These are phyloP conservation scores for Protaetia brevitarsis DNA, from an alignment of 1,140 invertebrate genomes.

Conservation along the genomic window DNA sequence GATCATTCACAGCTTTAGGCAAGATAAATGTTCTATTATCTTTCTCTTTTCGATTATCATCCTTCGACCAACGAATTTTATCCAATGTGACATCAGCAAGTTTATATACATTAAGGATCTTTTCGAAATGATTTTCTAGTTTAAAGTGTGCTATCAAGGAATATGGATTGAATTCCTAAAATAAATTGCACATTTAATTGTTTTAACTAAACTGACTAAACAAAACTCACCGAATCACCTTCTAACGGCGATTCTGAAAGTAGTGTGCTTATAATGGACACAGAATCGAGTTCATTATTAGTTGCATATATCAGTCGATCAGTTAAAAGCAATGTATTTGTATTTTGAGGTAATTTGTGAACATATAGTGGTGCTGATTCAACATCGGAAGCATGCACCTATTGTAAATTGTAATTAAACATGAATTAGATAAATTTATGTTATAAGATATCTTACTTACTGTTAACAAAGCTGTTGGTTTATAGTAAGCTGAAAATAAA, in stretches of 20 bases:
- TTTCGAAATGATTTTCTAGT: conserved; percentile 52
- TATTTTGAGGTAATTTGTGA: conserved; percentile 64
- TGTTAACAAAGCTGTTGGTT: conserved; percentile 52
- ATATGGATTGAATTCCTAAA: conserved; percentile 55
- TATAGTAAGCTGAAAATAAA: conserved; percentile 53
- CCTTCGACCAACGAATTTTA: conserved; percentile 35
- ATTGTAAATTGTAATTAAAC: conserved; percentile 39
- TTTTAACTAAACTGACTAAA: background rate
- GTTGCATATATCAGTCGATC: conserved; percentile 62
- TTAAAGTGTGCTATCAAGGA: conserved; percentile 56
- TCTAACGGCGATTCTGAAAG: conserved; percentile 59
- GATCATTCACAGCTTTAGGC: conserved; percentile 53
- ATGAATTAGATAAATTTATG: background rate
- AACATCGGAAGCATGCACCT: conserved; percentile 63
- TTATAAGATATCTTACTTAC: conserved; percentile 39
- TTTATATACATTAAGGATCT: conserved; percentile 52
- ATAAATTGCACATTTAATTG: conserved; percentile 22
- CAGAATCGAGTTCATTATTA: conserved; percentile 50
- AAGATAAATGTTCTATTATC: conserved; percentile 40
- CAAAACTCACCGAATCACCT: conserved; percentile 52
- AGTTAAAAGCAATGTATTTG: conserved; percentile 57
- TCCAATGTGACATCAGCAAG: conserved; percentile 45
- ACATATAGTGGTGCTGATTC: conserved; percentile 64
- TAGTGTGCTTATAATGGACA: conserved; percentile 60
- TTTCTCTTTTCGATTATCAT: conserved; percentile 44